Percentiles rank a stretch among this genome's conserved stretches.
Conservation (phyloP, 30 jellyfish, hydroid and myxozoan species). For the Morbakka virulenta region DNA sequence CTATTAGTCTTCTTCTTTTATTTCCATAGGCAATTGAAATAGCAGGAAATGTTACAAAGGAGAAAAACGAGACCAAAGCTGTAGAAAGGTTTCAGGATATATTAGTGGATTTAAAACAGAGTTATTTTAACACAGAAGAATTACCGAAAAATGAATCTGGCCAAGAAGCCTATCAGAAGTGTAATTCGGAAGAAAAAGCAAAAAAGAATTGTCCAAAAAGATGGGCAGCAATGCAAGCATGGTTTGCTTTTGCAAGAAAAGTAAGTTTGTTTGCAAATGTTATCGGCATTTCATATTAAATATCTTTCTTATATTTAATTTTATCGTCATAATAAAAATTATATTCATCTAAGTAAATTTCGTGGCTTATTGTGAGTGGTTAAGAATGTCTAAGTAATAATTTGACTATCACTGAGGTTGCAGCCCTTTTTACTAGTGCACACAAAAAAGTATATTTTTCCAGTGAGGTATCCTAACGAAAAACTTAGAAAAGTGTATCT, state of each 20-base stretch:
- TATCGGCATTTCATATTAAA: too few species aligned
- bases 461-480: too few species aligned
- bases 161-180: slow-evolving; percentile 88
- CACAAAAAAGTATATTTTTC: neutral
- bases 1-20: neutral
- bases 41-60: slow-evolving; percentile 62
- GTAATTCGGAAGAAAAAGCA: slow-evolving; percentile 85
- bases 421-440: neutral
- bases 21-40: slow-evolving; percentile 64
- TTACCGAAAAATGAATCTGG: slow-evolving; percentile 88
- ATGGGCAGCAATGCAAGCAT: slow-evolving; percentile 95
- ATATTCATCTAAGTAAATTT: too few species aligned
- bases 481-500: too few species aligned
- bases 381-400: neutral
- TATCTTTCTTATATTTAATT: neutral
- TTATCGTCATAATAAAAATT: too few species aligned
- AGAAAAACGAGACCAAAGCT: slow-evolving; percentile 62
- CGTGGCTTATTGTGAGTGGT: neutral
- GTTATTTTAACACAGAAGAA: slow-evolving; percentile 77
- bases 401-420: neutral
- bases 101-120: slow-evolving; percentile 35
- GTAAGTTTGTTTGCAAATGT: too few species aligned
- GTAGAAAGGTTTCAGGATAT: slow-evolving; percentile 66
- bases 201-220: slow-evolving; percentile 86
- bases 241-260: slow-evolving; percentile 90